Evolutionary conservation across 2,113 vertebrate genomes (phyloP).

Genomic region (Lasiurus borealis): DNA sequence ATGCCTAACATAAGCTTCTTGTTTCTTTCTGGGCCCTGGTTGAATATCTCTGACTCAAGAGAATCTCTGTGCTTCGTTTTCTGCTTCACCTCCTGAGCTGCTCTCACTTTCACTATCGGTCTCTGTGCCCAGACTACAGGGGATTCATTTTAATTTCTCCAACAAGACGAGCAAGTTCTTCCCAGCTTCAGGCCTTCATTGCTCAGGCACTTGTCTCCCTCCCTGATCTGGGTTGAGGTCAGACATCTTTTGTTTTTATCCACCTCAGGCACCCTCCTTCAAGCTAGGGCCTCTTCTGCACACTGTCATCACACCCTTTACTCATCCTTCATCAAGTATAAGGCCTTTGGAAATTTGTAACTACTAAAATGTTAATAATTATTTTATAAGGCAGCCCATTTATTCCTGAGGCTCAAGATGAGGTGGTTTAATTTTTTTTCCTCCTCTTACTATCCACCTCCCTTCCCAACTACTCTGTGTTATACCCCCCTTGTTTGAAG

Average conservation of each 20-base stretch:
- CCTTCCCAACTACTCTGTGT: neutral
- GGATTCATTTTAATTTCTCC: neutral
- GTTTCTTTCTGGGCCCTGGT: neutral
- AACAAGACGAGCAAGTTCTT: neutral
- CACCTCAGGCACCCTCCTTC: accelerated
- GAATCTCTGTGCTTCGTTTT: neutral
- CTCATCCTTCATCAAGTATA: neutral
- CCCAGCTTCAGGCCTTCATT: neutral
- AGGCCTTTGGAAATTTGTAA: neutral
- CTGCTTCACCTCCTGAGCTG: neutral
- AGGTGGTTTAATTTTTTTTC: neutral
- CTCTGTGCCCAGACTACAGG: neutral
- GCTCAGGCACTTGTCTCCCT: accelerated
- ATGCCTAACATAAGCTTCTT: neutral
- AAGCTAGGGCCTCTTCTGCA: accelerated
- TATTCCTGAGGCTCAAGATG: neutral
- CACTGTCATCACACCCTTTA: neutral
- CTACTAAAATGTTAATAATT: neutral
- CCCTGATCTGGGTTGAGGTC: neutral
- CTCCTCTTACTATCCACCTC: neutral
- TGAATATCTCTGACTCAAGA: neutral
- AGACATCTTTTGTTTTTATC: neutral
- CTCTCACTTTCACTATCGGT: accelerated
- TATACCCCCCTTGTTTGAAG: neutral
- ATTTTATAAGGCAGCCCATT: neutral